These are phyloP conservation scores for Sebastes melanostomus DNA, from an alignment of 2,797 vertebrate genomes.

Conservation along the genomic window DNA sequence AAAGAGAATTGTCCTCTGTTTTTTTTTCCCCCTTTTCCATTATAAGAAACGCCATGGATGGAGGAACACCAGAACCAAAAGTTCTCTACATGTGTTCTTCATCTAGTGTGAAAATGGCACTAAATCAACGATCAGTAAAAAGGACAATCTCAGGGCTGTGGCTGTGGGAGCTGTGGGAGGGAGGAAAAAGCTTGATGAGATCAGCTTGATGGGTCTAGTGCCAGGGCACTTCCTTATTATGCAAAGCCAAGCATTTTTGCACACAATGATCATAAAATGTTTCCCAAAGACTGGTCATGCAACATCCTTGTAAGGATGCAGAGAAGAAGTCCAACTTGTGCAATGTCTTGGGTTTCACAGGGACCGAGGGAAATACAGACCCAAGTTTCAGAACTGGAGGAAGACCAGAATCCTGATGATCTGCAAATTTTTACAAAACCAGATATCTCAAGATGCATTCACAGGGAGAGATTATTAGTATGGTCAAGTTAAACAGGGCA, in stretches of 20 bases:
- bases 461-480: neutral
- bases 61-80: constrained; percentile 30
- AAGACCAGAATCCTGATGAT: constrained; percentile 19
- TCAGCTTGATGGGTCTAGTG: constrained; percentile 27
- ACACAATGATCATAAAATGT: constrained; percentile 56
- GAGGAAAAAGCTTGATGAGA: constrained; percentile 8
- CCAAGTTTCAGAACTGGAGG: constrained; percentile 17
- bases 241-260: constrained; percentile 35
- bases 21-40: neutral
- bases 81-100: constrained; percentile 77
- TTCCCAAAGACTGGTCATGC: constrained; percentile 25
- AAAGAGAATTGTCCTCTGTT: constrained; percentile 36
- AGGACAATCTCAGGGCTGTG: constrained; percentile 26
- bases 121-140: constrained; percentile 47
- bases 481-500: neutral
- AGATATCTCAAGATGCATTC: neutral
- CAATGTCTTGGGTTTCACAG: constrained; percentile 48
- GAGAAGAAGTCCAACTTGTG: constrained; percentile 41
- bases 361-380: constrained; percentile 4
- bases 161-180: constrained; percentile 23
- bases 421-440: neutral
- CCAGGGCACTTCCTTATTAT: constrained; percentile 26
- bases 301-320: neutral
- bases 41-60: constrained; percentile 24
- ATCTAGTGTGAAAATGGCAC: constrained; percentile 72